Percentiles rank a stretch among this genome's conserved stretches.
Conservation (phyloP, 1,140 invertebrate species). For the Brachionus calyciflorus region DNA sequence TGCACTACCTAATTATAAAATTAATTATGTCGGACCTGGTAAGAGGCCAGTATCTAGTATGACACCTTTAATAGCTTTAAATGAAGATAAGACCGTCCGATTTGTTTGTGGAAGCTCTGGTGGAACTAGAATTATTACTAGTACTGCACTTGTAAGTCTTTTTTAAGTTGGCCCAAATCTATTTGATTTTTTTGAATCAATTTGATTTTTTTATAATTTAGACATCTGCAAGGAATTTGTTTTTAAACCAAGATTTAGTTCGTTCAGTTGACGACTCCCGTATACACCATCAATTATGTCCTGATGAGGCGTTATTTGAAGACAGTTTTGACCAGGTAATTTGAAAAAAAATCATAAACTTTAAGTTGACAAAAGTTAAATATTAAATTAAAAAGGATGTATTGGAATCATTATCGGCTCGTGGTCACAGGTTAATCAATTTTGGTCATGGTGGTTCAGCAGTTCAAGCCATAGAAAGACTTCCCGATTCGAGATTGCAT, state of each 20-base stretch:
- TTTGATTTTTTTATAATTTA: slow-evolving; percentile 4
- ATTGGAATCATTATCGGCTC: neutral
- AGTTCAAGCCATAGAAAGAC: slow-evolving; percentile 30
- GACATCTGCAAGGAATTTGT: slow-evolving; percentile 68
- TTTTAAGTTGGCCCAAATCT: no score
- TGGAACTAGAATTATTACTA: slow-evolving; percentile 81
- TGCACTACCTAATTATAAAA: slow-evolving; percentile 70
- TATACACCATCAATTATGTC: slow-evolving; percentile 87
- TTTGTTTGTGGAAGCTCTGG: slow-evolving; percentile 83
- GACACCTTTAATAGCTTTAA: slow-evolving; percentile 77
- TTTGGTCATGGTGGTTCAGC: slow-evolving; percentile 42
- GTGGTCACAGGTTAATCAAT: slow-evolving; percentile 10
- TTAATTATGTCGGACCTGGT: slow-evolving; percentile 74
- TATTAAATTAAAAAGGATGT: neutral
- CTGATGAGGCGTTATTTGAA: slow-evolving; percentile 78
- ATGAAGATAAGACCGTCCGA: slow-evolving; percentile 66
- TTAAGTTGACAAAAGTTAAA: neutral
- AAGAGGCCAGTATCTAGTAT: slow-evolving; percentile 89
- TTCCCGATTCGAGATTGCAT: neutral
- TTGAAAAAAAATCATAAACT: neutral
- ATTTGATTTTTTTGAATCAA: neutral
- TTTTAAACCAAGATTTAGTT: slow-evolving; percentile 82
- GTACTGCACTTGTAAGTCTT: slow-evolving; percentile 69
- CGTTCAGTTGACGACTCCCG: slow-evolving; percentile 79
- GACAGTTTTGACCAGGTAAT: slow-evolving; percentile 68